Evolutionary conservation across 1,140 invertebrate species (phyloP), one percentile per base, ranked within the genome.

Genomic region (Trichonephila clavata): DNA sequence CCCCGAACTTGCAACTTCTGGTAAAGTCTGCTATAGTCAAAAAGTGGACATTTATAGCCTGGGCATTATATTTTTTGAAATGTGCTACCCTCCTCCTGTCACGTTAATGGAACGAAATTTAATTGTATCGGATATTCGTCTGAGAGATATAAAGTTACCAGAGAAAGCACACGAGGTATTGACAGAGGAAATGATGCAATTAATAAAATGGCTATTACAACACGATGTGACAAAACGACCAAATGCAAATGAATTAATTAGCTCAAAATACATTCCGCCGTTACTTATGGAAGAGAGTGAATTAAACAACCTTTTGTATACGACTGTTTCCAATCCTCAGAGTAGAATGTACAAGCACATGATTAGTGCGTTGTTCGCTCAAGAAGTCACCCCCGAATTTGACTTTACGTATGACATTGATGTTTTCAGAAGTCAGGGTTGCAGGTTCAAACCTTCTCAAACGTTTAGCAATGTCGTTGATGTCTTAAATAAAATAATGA

Each of bases 41-140:
- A 99, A 99, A 97, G 98, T 99, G 16, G 99, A 99, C 95, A 98
- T 99, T 95, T 99, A 99, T 95, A 97, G 97, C 95, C 96, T 98
- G 50, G 98, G 98, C 20, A 98, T 99, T n/a, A 98, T 99, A 92
- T 96, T 99, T 88, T 99, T 99, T 95, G 98, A 99, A 96, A 99
- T 99, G 99, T 98, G 97, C 95, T 98, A 98, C 95, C 97, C 97
- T 80, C 97, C 97, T 0, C 96, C 99, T 39, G 95, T 96, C 1
- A 99, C 99, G 0, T 97, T 97, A 59, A 99, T 99, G 98, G 99
- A 99, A 96, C 96, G 98, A 94, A 97, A 97, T 57, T 97, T 97
- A 95, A 96, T 99, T 24, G 96, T 99, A 27, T 96, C 96, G 50
- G 97, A 97, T 94, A 95, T 99, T 27, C 95, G 98, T 61, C 96